These are phyloP conservation scores for Acipenser ruthenus DNA, from an alignment of 2,797 vertebrate species.

Conservation along the genomic window DNA sequence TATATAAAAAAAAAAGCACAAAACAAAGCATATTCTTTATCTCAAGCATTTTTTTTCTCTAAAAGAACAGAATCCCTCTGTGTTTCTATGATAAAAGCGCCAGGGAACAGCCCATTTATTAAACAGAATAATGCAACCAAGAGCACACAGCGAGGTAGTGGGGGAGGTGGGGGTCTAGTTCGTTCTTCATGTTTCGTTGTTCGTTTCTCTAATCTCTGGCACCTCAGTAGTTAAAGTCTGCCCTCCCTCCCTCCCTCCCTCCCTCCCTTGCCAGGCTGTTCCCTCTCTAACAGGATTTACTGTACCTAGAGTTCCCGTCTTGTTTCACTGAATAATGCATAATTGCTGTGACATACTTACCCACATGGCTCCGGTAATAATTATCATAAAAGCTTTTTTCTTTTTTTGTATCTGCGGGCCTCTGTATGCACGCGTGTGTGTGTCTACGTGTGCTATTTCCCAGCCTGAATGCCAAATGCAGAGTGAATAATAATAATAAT, in stretches of 20 bases:
- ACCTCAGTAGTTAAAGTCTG: slow-evolving; percentile 21
- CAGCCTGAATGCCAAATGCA: background rate
- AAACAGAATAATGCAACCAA: too few species aligned
- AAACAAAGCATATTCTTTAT: too few species aligned
- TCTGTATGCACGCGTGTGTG: slow-evolving; percentile 19
- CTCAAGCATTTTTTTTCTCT: too few species aligned
- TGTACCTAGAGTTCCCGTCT: slow-evolving; percentile 29
- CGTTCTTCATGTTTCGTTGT: background rate
- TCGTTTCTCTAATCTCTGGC: slow-evolving; percentile 13
- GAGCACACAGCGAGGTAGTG: background rate
- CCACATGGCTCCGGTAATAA: slow-evolving; percentile 44
- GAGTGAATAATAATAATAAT: background rate
- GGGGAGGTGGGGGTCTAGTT: background rate
- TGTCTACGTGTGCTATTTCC: slow-evolving; percentile 16
- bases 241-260: slow-evolving; percentile 21
- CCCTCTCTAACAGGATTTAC: slow-evolving; percentile 35
- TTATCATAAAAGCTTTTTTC: slow-evolving; percentile 61
- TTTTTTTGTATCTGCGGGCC: slow-evolving; percentile 26
- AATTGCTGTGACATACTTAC: slow-evolving; percentile 43
- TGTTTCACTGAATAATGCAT: slow-evolving; percentile 55
- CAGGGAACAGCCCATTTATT: background rate
- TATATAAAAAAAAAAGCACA: too few species aligned
- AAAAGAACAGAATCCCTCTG: background rate
- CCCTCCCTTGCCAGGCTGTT: slow-evolving; percentile 10
- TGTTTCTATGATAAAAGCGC: slow-evolving; percentile 40